Percentiles rank a stretch among this genome's conserved stretches.
These are phyloP conservation scores for Beaufortia kweichowensis DNA, from an alignment of 2,113 vertebrate species.

Conservation along the genomic window DNA sequence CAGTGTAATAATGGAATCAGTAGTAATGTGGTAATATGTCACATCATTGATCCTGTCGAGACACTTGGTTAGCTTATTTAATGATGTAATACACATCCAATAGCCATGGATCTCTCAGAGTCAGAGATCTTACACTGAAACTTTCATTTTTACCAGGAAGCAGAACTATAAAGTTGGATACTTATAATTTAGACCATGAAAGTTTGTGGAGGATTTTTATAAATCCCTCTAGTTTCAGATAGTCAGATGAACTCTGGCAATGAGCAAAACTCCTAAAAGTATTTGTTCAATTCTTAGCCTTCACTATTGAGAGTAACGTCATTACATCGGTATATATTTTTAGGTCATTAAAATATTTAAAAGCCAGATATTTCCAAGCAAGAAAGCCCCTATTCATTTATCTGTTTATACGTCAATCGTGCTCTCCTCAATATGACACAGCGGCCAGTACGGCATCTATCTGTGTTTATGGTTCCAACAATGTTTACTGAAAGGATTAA, in stretches of 20 bases:
- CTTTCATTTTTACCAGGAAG: background rate
- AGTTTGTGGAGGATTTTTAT: too few relatives aligned
- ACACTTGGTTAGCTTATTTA: background rate
- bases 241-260: background rate
- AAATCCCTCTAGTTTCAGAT: background rate
- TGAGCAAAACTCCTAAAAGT: background rate
- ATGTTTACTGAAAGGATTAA: background rate
- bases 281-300: too few relatives aligned
- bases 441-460: too few relatives aligned
- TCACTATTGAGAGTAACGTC: too few relatives aligned
- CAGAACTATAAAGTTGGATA: background rate
- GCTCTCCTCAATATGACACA: too few relatives aligned
- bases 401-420: too few relatives aligned
- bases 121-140: background rate
- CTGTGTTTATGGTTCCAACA: too few relatives aligned
- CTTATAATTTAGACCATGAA: too few relatives aligned
- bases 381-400: too few relatives aligned
- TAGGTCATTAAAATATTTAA: too few relatives aligned
- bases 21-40: constrained; percentile 19
- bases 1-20: constrained; percentile 22
- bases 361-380: too few relatives aligned
- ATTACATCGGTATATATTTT: too few relatives aligned
- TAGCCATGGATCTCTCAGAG: background rate
- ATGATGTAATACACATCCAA: background rate
- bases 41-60: background rate